Evolutionary conservation across 2,888 invertebrate genomes (phyloP), one percentile per base, ranked within the genome.

Genomic region (Coenonympha glycerion): DNA sequence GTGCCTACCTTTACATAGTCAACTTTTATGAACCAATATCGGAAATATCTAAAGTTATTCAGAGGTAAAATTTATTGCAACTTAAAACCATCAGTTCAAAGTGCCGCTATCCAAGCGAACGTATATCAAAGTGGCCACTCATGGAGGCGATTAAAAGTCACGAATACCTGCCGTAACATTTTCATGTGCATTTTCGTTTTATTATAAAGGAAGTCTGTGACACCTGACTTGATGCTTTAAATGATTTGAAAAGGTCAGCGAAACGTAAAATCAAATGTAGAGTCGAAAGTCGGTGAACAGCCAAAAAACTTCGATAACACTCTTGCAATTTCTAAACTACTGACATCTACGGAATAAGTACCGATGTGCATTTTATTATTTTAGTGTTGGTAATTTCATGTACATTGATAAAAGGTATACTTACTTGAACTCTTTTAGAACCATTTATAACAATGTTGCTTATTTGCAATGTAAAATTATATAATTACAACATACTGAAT

Each of bases 61-160:
- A 42, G 41, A 24, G 18, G 41, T 53, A 36, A 15, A 50, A 42
- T 15, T 24, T 11, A 33, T 33, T 44, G 33, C 24, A 34, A 37
- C 31, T 31, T n/a, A 36, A 45, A 46, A 31, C 51, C 49, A 47
- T 49, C 41, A 37, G 28, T 44, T 34, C 28, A 53, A 52, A 42
- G 33, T 34, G 37, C 47, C 47, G 37, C 34, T 47, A 39, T 44
- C 42, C 42, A 36, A 37, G 52, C 41, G 34, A 21, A 18, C 13
- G 13, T 24, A 46, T 49, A 46, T 52, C 41, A 34, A 28, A 46
- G 49, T 36, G 46, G 31, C 15, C 49, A 21, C 30, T 46, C 37
- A 41, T 28, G 52, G 46, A 41, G 41, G 36, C 41, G 47, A 49
- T 55, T 48, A 55, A 18, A 46, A 46, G 49, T 46, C 52, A 55